Conservation (phyloP, 1,140 invertebrate species). For the Leptopilina clavipes region DNA sequence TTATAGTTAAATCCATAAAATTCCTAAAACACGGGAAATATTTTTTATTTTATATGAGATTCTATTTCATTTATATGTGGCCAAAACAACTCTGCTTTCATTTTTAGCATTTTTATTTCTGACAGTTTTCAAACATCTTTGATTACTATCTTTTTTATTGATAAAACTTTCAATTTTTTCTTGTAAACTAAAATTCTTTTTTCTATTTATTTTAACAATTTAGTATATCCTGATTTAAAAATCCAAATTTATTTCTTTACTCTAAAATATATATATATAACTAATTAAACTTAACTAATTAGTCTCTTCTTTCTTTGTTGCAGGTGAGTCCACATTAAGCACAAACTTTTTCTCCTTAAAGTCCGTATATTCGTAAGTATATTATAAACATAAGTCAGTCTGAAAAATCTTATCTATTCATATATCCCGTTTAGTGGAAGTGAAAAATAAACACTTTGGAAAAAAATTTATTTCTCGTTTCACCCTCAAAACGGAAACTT, state of each 20-base stretch:
- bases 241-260: no score
- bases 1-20: neutral
- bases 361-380: neutral
- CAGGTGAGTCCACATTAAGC: slow-evolving; percentile 28
- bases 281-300: neutral
- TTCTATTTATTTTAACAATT: no score
- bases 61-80: neutral
- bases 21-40: neutral
- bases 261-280: no score
- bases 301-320: slow-evolving; percentile 7
- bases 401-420: slow-evolving; percentile 16
- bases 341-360: neutral
- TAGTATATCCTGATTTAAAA: no score
- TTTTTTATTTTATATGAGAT: neutral
- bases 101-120: neutral
- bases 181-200: no score
- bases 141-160: no score
- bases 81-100: neutral
- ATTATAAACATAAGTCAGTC: neutral
- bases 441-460: slow-evolving; percentile 12
- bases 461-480: neutral
- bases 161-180: no score
- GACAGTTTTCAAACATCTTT: neutral
- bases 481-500: neutral
- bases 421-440: neutral